Evolutionary conservation across 1,140 invertebrate species (phyloP), one percentile per base, ranked within the genome.

Genomic region (Varroa destructor): DNA sequence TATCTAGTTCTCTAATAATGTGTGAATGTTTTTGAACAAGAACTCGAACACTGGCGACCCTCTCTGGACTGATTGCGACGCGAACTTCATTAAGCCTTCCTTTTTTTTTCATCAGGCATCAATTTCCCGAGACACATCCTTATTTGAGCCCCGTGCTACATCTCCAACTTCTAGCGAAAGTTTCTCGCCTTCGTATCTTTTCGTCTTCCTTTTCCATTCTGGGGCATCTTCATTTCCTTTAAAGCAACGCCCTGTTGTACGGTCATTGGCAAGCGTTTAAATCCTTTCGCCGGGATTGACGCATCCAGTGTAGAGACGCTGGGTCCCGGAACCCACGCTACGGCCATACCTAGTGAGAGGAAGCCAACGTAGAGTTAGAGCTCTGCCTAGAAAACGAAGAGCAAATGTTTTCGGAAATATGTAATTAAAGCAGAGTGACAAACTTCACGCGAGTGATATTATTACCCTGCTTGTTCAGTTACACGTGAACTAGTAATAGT

Each of bases 221-320:
- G 25, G 57, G 42, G 57, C 42, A 12, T 67, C 61, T 37, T 67
- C 61, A 67, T 37, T 40, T 10, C 46, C 36, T 40, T 40, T 12
- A 46, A 46, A 37, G 61, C 61, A 12, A 40, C 2, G 36, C 42
- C 61, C 12, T 14, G 12, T 43, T 46, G 12, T 37, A 37, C 12
- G 61, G 61, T n/a, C 40, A 67, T 8, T 25, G 46, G 46, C 46
- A 51, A 3, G 3, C 46, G 46, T 51, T 37, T 67, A 67, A 12
- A 67, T 67, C 36, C 61, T 40, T 67, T 67, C 61, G 2, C 61
- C 61, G 36, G 61, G 61, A 14, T 12, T 46, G 3, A 40, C 61
- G 37, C 61, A 67, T 67, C 61, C 61, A 40, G 61, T 8, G 36
- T 46, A 67, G 12, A 67, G 12, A 40, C 36, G 40, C 10, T 67